A percentile compares a stretch with the other conserved stretches of the same genome.
Conservation (phyloP, 1,140 invertebrate genomes). For the Branchinecta lynchi region DNA sequence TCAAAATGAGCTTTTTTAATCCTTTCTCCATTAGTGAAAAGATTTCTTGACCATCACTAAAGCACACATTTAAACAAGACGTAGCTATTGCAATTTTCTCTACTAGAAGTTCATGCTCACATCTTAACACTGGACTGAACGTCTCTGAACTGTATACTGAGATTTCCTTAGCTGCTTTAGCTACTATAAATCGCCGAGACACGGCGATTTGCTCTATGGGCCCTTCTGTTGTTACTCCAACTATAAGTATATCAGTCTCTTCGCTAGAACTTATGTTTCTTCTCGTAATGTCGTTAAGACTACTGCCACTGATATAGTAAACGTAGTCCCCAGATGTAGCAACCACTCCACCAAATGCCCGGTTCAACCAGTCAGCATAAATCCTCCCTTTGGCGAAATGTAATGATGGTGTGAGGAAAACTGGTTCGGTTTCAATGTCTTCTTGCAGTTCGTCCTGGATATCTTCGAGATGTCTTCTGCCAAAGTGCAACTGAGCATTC, state of each 20-base stretch:
- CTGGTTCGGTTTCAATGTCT: not conserved
- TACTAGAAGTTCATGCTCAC: not conserved
- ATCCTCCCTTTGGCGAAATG: not conserved
- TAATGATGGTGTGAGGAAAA: not conserved
- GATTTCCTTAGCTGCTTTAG: not conserved
- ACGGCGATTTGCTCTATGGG: not conserved
- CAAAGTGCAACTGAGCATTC: no score
- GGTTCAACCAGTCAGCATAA: not conserved
- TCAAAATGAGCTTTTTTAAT: not conserved
- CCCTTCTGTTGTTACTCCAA: not conserved
- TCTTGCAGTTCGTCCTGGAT: no score
- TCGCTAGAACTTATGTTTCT: not conserved
- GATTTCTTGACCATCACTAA: not conserved
- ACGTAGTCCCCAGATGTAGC: not conserved
- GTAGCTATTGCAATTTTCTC: not conserved
- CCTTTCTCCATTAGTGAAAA: not conserved
- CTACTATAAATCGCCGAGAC: not conserved
- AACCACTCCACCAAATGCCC: not conserved
- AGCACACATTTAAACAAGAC: not conserved
- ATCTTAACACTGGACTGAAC: not conserved
- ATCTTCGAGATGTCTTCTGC: no score
- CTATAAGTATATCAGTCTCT: not conserved
- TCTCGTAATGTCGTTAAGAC: not conserved
- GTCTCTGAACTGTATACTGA: not conserved
- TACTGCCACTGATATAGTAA: not conserved